Base-by-base conservation (phyloP, 2,797 vertebrate genomes). In the Hirundo rustica region DNA sequence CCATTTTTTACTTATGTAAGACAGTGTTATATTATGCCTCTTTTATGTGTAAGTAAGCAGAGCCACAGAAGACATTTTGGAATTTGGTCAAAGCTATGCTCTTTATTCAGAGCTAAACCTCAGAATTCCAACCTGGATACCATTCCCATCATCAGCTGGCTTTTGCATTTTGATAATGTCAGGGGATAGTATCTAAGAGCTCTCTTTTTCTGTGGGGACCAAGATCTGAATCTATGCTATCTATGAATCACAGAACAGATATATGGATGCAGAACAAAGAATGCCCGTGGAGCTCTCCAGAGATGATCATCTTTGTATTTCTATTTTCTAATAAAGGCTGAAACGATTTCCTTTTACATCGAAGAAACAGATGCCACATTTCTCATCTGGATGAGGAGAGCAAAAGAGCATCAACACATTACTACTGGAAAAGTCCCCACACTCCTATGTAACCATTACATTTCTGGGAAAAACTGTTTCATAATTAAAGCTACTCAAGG, bases 181-280 rank as follows among this genome's bases (percentile, higher is more conserved):
- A 30, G 29, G n/a, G 71, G 48, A 76, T 32, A 58, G 29, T 57
- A 36, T 89, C 61, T 65, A 53, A 93, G 72, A 92, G 79, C 34
- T 75, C 22, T 55, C n/a, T 50, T 77, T 79, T 55, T 54, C 93
- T 82, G 14, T 13, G 5, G 87, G 50, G 76, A 92, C 50, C 42
- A 83, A 87, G 86, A 91, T 94, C 71, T 83, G 16, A 71, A 89
- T 96, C 88, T 92, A 7, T 54, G 32, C 50, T 68, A 16, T 94
- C 61, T 68, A 4, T 93, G 81, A 94, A 87, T 94, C 92, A 95
- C 55, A 40, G 11, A 67, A 42, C 38, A 90, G 80, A 92, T 89
- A 89, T 11, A 36, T 32, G 53, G 38, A 84, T 79, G 40, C 25
- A 67, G 61, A 95, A 82, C 57, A 85, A 95, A 94, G 51, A 36